Base-by-base conservation (phyloP, 2,888 invertebrate species). In the Pimpla rufipes region DNA sequence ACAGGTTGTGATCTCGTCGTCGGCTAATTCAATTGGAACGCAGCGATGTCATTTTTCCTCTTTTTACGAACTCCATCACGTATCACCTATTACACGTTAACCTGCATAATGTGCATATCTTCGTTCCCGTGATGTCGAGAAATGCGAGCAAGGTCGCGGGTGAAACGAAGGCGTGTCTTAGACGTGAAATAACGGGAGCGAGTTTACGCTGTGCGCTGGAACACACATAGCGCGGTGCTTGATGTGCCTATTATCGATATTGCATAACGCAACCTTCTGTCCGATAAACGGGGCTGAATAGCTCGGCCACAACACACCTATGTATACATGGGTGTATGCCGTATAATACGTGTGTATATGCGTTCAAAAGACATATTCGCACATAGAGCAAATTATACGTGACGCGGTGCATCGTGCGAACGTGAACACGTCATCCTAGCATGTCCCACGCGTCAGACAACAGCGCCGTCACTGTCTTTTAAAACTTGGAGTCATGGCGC, bases 121-220 rank as follows among this genome's bases (percentile, higher is more conserved):
- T 16, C 23, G 55, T 21, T 35, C 10, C 21, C 16, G 42, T 21
- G 73, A 16, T 77, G 67, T 68, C 73, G 64, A 80, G 83, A 83
- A 83, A 80, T 77, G 83, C 83, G 83, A 80, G 80, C 83, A 83
- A 83, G 83, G 83, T 83, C 80, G 80, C 45, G 45, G 66, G 55
- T 67, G 80, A 70, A 68, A 74, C 77, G 68, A 80, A 80, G 83
- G 83, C 80, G 83, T 80, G 77, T 80, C 83, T 83, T 80, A 66
- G 16, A 29, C 67, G 37, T 70, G 68, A 37, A 79, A 83, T 80
- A 83, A 83, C 83, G 77, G 76, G 66, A 80, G 74, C 73, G 80
- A 68, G 64, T 64, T 83, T 77, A 57, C 80, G 73, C 71, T 37
- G 47, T 35, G 47, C n/a, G 59, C 52, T 64, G 42, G 50, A 37